phyloP scores from a whole-genome alignment of 2,888 invertebrate species.

The Cecidostiba fungosa region DNA sequence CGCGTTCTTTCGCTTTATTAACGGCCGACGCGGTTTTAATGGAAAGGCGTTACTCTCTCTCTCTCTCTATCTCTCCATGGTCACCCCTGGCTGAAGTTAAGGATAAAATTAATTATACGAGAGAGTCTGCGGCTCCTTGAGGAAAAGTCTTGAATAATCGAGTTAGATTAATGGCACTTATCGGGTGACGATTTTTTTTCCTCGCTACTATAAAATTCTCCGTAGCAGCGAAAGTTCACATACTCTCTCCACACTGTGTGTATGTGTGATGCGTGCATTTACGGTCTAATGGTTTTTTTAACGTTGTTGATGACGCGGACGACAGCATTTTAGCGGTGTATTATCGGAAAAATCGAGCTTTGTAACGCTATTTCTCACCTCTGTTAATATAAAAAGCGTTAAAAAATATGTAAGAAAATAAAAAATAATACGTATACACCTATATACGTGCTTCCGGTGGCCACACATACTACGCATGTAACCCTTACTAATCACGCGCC shows the following conservation, averaged over 20 bases:
- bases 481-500: neutral
- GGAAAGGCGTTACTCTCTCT: conserved; percentile 37
- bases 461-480: neutral
- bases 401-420: too few species aligned
- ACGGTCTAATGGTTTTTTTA: neutral
- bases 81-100: conserved; percentile 26
- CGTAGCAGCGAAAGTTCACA: neutral
- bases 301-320: neutral
- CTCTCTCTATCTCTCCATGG: neutral
- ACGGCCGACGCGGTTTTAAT: conserved; percentile 54
- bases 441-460: neutral
- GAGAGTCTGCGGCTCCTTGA: neutral
- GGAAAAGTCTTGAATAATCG: conserved; percentile 34
- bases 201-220: neutral
- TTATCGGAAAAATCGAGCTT: conserved; percentile 33
- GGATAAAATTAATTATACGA: conserved; percentile 56
- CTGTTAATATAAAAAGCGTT: too few species aligned
- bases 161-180: conserved; percentile 53
- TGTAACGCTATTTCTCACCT: neutral
- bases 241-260: neutral
- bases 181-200: conserved; percentile 38
- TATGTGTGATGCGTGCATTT: neutral
- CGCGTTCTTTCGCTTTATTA: conserved; percentile 52
- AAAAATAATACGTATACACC: too few species aligned
- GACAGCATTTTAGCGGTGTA: neutral